phyloP scores from a whole-genome alignment of 2,888 invertebrate species.

The Gasteruption jaculator region DNA sequence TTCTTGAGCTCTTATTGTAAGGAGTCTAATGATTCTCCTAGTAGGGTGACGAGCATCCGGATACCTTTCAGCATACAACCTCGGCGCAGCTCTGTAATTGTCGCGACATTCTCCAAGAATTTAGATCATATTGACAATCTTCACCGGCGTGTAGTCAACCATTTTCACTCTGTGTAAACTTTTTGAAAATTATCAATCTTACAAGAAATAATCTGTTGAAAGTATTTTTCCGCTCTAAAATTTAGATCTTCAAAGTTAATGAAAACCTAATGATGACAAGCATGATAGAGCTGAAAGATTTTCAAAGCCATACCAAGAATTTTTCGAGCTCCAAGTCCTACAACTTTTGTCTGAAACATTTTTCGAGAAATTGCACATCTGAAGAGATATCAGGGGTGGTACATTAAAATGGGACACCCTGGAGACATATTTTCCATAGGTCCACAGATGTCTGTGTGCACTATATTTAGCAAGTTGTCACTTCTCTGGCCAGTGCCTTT shows the following conservation, averaged over 20 bases:
- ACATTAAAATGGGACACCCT: too few species aligned
- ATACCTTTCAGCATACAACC: constrained; percentile 1
- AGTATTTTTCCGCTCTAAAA: constrained; percentile 1
- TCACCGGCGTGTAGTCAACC: background rate
- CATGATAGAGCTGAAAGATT: constrained; percentile 1
- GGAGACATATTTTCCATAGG: too few species aligned
- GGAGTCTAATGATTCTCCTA: constrained; percentile 1
- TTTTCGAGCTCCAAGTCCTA: too few species aligned
- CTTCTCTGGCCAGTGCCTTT: too few species aligned
- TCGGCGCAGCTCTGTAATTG: constrained; percentile 1
- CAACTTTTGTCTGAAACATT: too few species aligned
- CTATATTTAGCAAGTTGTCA: too few species aligned
- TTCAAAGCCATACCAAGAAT: too few species aligned
- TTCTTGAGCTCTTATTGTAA: constrained; percentile 1
- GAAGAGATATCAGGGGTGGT: too few species aligned
- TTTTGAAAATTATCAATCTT: too few species aligned
- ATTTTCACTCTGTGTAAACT: too few species aligned
- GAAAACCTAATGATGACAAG: constrained; percentile 1
- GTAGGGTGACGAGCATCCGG: constrained; percentile 1
- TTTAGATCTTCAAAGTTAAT: constrained; percentile 1
- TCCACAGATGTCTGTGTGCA: too few species aligned
- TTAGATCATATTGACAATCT: background rate
- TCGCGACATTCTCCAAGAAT: constrained; percentile 1
- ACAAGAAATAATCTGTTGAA: constrained; percentile 1
- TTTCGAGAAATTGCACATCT: too few species aligned